Base-by-base conservation (phyloP, 1,140 invertebrate genomes). In the Asbolus verrucosus region DNA sequence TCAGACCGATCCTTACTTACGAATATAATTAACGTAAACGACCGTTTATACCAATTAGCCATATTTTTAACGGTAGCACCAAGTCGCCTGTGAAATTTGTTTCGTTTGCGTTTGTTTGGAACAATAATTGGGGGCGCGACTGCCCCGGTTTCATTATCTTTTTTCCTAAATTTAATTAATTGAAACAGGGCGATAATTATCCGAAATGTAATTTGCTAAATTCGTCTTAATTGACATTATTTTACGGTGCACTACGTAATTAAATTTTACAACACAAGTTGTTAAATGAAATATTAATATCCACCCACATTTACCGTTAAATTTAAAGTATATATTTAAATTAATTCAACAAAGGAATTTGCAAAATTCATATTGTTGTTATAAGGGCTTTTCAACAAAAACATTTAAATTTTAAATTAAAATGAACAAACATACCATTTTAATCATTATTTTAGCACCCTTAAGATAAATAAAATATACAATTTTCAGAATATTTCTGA, bases 101-200 rank as follows among this genome's bases (percentile, higher is more conserved):
- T 54, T 54, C 46, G 46, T 54, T 54, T 54, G 19, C 21, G 46
- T 54, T 54, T 54, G 46, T 54, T 54, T 27, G n/a, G 18, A 54
- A 27, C 46, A 54, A 54, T 54, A 27, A 54, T 54, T 54, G 46
- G 43, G 43, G 43, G 43, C 43, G 43, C 43, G 16, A 21, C 43
- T 50, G 43, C 43, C 43, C 43, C 46, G 46, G 18, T 14, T 13
- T 27, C 46, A 54, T 27, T 54, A 24, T 54, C 43, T 54, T 54
- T 54, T 54, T 54, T 54, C 19, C 21, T 27, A 54, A 54, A 54
- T 54, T 54, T 54, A 54, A 54, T 54, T 54, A 54, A 54, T 54
- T 54, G 46, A 30, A 54, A 54, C 15, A 11, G 9, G 46, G 9
- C 46, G 21, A 54, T 54, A 19, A 54, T 54, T 54, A 54, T 13